phyloP scores from a whole-genome alignment of 1,140 invertebrate species.

The Atta colombica region DNA sequence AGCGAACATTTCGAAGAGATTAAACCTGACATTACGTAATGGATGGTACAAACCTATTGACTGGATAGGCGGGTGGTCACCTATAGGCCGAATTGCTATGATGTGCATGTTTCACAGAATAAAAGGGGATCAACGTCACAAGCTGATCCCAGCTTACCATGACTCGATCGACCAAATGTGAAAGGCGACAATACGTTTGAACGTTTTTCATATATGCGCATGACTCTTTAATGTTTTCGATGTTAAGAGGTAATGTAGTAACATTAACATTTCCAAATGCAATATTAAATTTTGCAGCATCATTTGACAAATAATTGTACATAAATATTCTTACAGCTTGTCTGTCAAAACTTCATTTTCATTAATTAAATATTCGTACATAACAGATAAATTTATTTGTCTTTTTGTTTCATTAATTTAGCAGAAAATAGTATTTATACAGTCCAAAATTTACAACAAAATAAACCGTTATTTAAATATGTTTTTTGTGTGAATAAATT shows the following conservation, averaged over 20 bases:
- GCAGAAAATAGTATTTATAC: background rate
- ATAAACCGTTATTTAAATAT: conserved; percentile 20
- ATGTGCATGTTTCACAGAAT: conserved; percentile 34
- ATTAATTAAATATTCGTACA: background rate
- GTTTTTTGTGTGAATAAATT: conserved; percentile 22
- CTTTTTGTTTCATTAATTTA: background rate
- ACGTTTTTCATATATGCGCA: background rate
- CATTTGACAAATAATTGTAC: background rate
- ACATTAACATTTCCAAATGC: background rate
- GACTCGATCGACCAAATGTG: conserved; percentile 25
- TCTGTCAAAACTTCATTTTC: background rate
- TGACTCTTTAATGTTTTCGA: background rate
- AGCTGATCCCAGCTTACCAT: conserved; percentile 37
- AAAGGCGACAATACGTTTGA: conserved; percentile 40
- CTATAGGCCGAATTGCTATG: conserved; percentile 23
- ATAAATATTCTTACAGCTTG: conserved; percentile 4
- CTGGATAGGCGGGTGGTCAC: conserved; percentile 12
- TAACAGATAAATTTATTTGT: background rate
- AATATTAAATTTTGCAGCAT: background rate
- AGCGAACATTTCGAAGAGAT: conserved; percentile 50
- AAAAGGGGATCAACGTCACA: conserved; percentile 46
- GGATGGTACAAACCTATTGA: conserved; percentile 50
- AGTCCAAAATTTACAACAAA: background rate
- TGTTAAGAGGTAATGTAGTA: background rate
- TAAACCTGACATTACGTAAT: conserved; percentile 61